Evolutionary conservation across 2,888 invertebrate genomes (phyloP).

Genomic region (Aleiodes alternator): DNA sequence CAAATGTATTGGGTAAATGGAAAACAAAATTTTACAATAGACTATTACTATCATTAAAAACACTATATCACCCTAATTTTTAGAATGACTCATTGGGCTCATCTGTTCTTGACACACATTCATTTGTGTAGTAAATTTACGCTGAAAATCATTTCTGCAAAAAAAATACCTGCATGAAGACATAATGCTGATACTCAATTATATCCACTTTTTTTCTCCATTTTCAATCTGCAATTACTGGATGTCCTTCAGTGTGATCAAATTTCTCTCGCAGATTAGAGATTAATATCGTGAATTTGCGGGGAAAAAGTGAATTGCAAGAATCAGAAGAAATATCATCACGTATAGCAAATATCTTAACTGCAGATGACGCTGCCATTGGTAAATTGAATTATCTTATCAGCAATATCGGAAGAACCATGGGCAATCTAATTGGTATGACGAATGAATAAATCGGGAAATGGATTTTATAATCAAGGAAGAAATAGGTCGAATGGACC

Average conservation of each 20-base stretch:
- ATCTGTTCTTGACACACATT: too few relatives aligned
- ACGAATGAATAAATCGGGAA: constrained; percentile 23
- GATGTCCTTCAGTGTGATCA: neutral
- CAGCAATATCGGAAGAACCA: constrained; percentile 26
- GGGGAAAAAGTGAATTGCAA: too few relatives aligned
- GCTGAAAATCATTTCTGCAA: too few relatives aligned
- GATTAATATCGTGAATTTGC: too few relatives aligned
- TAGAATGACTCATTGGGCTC: too few relatives aligned
- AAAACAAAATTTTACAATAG: neutral
- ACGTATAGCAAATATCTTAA: constrained; percentile 26
- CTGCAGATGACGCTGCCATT: constrained; percentile 30
- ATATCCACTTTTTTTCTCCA: neutral
- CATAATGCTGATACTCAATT: too few relatives aligned
- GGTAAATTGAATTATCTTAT: constrained; percentile 41
- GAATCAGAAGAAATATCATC: constrained; percentile 13
- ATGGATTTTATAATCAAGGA: constrained; percentile 24
- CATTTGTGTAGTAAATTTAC: too few relatives aligned
- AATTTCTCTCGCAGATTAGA: too few relatives aligned
- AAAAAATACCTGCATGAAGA: too few relatives aligned
- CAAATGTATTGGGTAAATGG: constrained; percentile 3
- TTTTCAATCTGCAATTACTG: constrained; percentile 7
- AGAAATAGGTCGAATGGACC: neutral
- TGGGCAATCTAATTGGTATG: constrained; percentile 31
- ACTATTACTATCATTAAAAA: neutral
- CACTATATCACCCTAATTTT: neutral